Evolutionary conservation across 1,140 invertebrate species (phyloP).

Genomic region (Hyphantria cunea): DNA sequence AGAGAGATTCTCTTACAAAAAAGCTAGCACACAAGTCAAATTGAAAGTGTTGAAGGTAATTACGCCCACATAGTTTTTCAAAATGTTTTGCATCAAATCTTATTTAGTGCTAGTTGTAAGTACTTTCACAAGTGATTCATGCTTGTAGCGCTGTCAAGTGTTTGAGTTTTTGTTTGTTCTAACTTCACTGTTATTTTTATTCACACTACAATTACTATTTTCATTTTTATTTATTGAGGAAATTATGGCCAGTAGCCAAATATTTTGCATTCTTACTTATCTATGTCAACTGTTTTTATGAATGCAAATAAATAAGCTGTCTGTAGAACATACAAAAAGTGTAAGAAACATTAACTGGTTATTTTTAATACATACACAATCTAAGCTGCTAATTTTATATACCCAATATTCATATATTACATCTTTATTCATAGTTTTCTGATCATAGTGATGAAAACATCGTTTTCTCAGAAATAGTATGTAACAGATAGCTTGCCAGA

Average conservation of each 20-base stretch:
- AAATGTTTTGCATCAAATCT: constrained; percentile 20
- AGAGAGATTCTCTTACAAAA: constrained; percentile 97
- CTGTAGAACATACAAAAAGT: too few relatives aligned
- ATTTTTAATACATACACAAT: too few relatives aligned
- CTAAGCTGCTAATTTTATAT: too few relatives aligned
- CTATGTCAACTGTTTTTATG: constrained; percentile 21
- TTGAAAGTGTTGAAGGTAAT: constrained; percentile 92
- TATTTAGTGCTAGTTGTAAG: constrained; percentile 6
- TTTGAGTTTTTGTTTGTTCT: background rate
- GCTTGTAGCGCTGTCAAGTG: background rate
- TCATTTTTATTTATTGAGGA: constrained; percentile 7
- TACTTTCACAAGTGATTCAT: constrained; percentile 31
- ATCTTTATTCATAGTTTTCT: too few relatives aligned
- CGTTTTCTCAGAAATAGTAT: too few relatives aligned
- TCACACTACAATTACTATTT: too few relatives aligned
- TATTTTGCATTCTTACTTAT: constrained; percentile 15
- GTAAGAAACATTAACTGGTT: too few relatives aligned
- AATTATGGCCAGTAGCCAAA: constrained; percentile 16
- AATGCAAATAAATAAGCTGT: background rate
- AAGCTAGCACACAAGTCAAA: constrained; percentile 93
- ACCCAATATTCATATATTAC: too few relatives aligned
- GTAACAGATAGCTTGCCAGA: too few relatives aligned
- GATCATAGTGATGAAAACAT: too few relatives aligned
- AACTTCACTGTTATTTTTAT: background rate
- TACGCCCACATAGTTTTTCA: constrained; percentile 31